Base-by-base conservation (phyloP, 2,113 vertebrate species). In the Nicator chloris region DNA sequence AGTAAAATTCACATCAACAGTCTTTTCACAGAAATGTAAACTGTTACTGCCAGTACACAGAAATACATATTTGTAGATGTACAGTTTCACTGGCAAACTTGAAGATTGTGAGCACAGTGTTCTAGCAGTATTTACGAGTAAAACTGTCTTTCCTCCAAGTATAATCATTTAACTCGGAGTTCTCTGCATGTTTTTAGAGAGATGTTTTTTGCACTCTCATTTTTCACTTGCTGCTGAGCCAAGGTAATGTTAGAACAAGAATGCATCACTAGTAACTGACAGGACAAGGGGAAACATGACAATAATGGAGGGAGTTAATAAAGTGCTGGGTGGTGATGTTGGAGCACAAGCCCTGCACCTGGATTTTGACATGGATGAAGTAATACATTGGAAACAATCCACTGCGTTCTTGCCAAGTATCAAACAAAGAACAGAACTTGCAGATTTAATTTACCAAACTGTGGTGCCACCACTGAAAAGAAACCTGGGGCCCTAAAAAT, bases 371-470 rank as follows among this genome's bases (percentile, higher is more conserved):
- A 73, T 51, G 23, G 5, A 26, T 45, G 51, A 94, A 95, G 66
- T 90, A 69, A 87, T 76, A 69, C 53, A 33, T 10, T 75, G 35
- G 92, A 93, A 85, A 66, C 27, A 82, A 45, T 68, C 61, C 56
- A 93, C 37, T 93, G 54, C 19, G 1, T 59, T 88, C 68, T 78
- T 93, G 59, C 19, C 11, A 30, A 93, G 57, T 61, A 80, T 80
- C 53, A 86, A 88, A 61, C 37, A 60, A 86, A 91, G 22, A 35
- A 51, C 23, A 82, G 45, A 54, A 64, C 50, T 60, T 86, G 92
- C 18, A 92, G 85, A 70, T 95, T 92, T 94, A 61, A 94, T 91
- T 96, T 92, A 81, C 84, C 5, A 6, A 96, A 77, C 75, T 87
- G 42, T 4, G 18, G 18, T 80, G 18, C 44, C 53, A 84, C 59